A percentile compares a stretch with the other conserved stretches of the same genome.
Conservation (phyloP, 35 echinoderm and acorn worm species). For the Lytechinus pictus region DNA sequence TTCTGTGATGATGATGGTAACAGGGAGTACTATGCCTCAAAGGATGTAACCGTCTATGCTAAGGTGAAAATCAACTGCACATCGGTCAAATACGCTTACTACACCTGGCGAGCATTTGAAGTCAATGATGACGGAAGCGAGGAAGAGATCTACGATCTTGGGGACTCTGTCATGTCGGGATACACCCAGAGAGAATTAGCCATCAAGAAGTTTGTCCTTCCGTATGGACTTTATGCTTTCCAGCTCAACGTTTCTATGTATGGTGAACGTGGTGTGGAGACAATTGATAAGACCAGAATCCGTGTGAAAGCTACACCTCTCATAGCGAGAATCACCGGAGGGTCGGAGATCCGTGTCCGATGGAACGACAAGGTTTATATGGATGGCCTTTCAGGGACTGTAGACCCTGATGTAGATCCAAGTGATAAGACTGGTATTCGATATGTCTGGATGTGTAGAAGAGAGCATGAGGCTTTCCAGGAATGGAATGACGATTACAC, state of each 20-base stretch:
- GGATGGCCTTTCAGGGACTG: slow-evolving; percentile 70
- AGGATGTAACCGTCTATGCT: slow-evolving; percentile 78
- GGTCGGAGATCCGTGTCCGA: slow-evolving; percentile 70
- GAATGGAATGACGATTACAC: slow-evolving; percentile 88
- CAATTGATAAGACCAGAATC: slow-evolving; percentile 62
- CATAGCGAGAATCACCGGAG: slow-evolving; percentile 65
- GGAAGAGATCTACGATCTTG: slow-evolving; percentile 77
- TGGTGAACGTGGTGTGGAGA: slow-evolving; percentile 81
- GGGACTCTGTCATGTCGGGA: slow-evolving; percentile 72
- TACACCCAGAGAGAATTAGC: slow-evolving; percentile 78
- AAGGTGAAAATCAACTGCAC: slow-evolving; percentile 83
- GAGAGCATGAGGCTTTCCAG: slow-evolving; percentile 83
- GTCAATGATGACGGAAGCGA: slow-evolving; percentile 53
- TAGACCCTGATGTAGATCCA: slow-evolving; percentile 80
- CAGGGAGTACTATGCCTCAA: slow-evolving; percentile 85
- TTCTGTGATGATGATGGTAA: slow-evolving; percentile 75
- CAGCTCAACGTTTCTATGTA: slow-evolving; percentile 88
- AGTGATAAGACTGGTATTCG: slow-evolving; percentile 66
- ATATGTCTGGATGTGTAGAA: slow-evolving; percentile 85
- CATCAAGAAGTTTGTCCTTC: slow-evolving; percentile 73
- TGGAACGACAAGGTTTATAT: slow-evolving; percentile 76
- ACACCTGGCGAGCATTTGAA: slow-evolving; percentile 79
- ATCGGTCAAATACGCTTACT: slow-evolving; percentile 76
- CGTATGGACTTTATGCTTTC: slow-evolving; percentile 82
- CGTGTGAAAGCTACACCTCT: slow-evolving; percentile 85